Evolutionary conservation across 2,888 invertebrate genomes (phyloP), one percentile per base, ranked within the genome.

Genomic region (Lepidochrysops patricia): DNA sequence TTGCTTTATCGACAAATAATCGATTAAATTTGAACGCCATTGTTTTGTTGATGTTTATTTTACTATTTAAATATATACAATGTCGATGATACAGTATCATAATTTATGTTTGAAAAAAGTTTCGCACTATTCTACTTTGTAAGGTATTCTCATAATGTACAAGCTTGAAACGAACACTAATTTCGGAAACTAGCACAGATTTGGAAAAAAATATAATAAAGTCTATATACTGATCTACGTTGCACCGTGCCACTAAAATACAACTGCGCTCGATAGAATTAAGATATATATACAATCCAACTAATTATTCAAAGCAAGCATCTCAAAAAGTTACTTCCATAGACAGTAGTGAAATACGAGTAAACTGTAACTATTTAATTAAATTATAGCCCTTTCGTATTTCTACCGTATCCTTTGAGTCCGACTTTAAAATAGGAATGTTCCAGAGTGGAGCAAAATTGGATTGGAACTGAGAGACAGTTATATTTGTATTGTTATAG

Each of bases 391-490:
- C 54, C 54, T 29, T 54, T 54, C 54, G 54, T 54, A 54, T 54
- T 54, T 54, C 54, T 29, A 54, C 54, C 54, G 32, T 54, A 54
- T 54, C 54, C 54, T 54, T 54, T 54, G 54, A 54, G 32, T 54
- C 54, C 27, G 54, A 54, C 54, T 62, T 57, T 62, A 62, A 60
- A 62, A 62, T 60, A 57, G 62, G 62, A 32, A 59, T 57, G 52
- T 62, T 59, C 6, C 25, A 26, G 27, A 32, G 37, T 54, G 52
- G 57, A 54, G 37, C 59, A 57, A 62, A 62, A 62, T 62, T 60
- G 62, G 60, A 62, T 62, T 60, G 62, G 57, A 43, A 60, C 59
- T 35, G 43, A 56, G 60, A 27, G 62, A 62, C 60, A 60, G 59
- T 62, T 61, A 62, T 60, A 54, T 54, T 32, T 54, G 54, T 54